Conservation (phyloP, 2,113 vertebrate genomes). For the Phoxinus phoxinus region DNA sequence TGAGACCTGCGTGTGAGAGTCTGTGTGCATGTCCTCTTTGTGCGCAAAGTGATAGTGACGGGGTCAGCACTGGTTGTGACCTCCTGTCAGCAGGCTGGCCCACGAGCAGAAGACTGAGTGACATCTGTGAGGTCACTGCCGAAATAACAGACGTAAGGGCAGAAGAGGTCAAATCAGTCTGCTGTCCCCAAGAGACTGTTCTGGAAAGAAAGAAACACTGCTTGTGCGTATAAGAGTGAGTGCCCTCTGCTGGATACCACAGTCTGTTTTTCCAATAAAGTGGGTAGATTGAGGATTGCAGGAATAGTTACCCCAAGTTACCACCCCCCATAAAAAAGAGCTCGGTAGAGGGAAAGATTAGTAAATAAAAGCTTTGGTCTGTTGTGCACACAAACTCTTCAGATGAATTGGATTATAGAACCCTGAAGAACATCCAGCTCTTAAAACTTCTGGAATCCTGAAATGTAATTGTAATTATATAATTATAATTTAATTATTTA, state of each 20-base stretch:
- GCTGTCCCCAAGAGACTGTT: slow-evolving; percentile 35
- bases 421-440: neutral
- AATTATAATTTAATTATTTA: neutral
- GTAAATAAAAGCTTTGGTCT: neutral
- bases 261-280: neutral
- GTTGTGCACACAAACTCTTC: neutral
- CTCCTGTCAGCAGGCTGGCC: slow-evolving; percentile 44
- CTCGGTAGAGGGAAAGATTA: neutral
- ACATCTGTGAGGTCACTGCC: slow-evolving; percentile 48
- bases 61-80: slow-evolving; percentile 41
- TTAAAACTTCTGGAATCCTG: neutral
- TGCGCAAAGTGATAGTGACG: slow-evolving; percentile 39
- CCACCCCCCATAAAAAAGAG: neutral
- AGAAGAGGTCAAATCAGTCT: slow-evolving; percentile 37
- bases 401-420: too few relatives aligned
- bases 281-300: neutral
- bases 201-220: neutral
- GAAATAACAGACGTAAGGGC: slow-evolving; percentile 46
- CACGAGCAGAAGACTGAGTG: slow-evolving; percentile 28
- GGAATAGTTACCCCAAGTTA: neutral
- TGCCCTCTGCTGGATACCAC: slow-evolving; percentile 40
- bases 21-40: slow-evolving; percentile 14
- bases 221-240: slow-evolving; percentile 32
- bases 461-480: neutral
- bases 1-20: slow-evolving; percentile 22